A percentile compares a stretch with the other conserved stretches of the same genome.
phyloP scores from a whole-genome alignment of 1,140 invertebrate species.

The Brachionus asplanchnoidis region DNA sequence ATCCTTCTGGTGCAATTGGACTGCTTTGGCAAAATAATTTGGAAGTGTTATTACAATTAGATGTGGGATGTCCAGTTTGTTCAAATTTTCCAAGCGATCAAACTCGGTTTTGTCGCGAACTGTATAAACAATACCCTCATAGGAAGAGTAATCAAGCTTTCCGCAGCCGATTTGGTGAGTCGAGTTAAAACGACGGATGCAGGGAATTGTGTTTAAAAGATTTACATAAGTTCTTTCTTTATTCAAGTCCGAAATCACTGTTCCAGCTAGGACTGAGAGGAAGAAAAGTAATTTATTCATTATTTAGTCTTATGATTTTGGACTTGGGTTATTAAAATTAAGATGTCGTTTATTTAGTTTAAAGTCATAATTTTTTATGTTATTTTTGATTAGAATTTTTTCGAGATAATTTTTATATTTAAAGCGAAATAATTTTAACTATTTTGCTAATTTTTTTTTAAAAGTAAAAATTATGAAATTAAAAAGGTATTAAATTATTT shows the following conservation, averaged over 20 bases:
- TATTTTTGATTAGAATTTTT: background rate
- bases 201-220: slow-evolving; percentile 7
- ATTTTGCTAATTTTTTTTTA: background rate
- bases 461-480: background rate
- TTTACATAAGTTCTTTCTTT: slow-evolving; percentile 22
- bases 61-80: background rate
- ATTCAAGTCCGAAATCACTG: background rate
- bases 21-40: background rate
- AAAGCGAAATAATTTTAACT: slow-evolving; percentile 32
- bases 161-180: slow-evolving; percentile 33
- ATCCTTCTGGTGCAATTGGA: background rate
- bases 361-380: slow-evolving; percentile 9
- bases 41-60: background rate
- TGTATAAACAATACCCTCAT: slow-evolving; percentile 25
- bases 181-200: slow-evolving; percentile 24
- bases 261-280: background rate
- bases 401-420: background rate
- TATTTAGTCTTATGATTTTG: background rate
- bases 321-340: background rate
- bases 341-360: background rate
- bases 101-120: background rate
- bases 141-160: background rate
- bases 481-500: too few relatives aligned
- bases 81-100: background rate
- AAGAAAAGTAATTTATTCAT: background rate